Percentiles rank a stretch among this genome's conserved stretches.
Conservation (phyloP, 2,888 invertebrate species). For the Neoitamus cyanurus region DNA sequence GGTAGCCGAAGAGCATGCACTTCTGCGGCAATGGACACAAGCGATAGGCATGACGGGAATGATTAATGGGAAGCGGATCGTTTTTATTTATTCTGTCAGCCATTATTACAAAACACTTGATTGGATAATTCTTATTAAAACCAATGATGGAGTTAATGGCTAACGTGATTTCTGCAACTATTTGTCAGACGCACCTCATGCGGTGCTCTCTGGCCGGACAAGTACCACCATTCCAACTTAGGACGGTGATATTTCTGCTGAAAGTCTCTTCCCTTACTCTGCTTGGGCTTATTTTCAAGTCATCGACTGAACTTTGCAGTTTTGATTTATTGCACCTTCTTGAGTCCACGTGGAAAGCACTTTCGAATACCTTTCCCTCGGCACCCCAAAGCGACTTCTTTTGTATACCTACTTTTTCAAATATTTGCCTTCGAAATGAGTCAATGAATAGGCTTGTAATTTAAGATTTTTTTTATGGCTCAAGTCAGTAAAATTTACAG, state of each 20-base stretch:
- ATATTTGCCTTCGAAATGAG: background rate
- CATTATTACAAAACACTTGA: conserved; percentile 28
- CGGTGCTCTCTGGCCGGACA: background rate
- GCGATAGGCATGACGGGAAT: conserved; percentile 30
- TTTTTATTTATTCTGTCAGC: conserved; percentile 23
- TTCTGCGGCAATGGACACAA: conserved; percentile 24
- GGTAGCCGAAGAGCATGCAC: conserved; percentile 26
- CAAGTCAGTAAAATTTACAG: background rate
- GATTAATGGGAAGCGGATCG: conserved; percentile 21
- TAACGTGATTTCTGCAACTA: conserved; percentile 27
- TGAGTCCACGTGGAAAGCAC: background rate
- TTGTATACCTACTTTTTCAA: background rate
- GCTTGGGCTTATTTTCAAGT: background rate
- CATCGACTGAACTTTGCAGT: background rate
- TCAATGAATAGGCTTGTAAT: background rate
- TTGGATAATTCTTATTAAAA: conserved; percentile 36
- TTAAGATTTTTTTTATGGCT: background rate
- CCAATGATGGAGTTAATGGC: conserved; percentile 31
- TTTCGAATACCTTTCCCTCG: background rate
- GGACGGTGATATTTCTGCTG: background rate
- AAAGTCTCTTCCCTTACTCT: background rate
- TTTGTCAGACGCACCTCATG: conserved; percentile 18
- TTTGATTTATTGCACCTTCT: conserved; percentile 2
- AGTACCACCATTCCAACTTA: background rate
- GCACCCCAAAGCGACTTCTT: background rate